phyloP scores from a whole-genome alignment of 2,888 invertebrate species.

The Lampropteryx suffumata region DNA sequence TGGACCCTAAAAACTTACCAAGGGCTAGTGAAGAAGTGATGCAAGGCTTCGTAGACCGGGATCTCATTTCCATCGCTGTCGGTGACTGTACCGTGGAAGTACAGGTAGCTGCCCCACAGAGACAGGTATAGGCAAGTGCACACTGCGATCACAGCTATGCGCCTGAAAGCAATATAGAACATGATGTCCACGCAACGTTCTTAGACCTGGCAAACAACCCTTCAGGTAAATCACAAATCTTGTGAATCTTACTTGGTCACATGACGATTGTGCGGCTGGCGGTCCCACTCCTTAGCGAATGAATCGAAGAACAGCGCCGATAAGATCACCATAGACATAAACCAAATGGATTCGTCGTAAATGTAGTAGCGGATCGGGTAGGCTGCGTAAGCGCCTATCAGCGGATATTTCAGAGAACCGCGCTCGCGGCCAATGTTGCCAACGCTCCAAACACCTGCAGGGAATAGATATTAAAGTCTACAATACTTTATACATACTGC shows the following conservation, averaged over 20 bases:
- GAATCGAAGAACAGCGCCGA: slow-evolving; percentile 88
- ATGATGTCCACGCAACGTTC: no score
- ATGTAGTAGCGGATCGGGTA: slow-evolving; percentile 88
- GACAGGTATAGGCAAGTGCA: slow-evolving; percentile 87
- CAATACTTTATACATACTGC: no score
- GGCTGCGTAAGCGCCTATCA: slow-evolving; percentile 85
- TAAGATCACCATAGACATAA: slow-evolving; percentile 85
- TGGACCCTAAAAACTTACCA: slow-evolving; percentile 70
- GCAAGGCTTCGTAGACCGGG: slow-evolving; percentile 92
- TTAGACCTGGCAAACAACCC: no score
- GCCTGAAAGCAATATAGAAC: slow-evolving; percentile 55
- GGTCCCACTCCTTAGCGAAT: slow-evolving; percentile 90
- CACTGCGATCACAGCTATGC: slow-evolving; percentile 82
- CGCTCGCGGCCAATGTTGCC: slow-evolving; percentile 94
- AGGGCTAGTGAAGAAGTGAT: slow-evolving; percentile 95
- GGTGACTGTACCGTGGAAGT: slow-evolving; percentile 93
- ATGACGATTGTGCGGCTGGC: slow-evolving; percentile 79
- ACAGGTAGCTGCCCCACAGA: slow-evolving; percentile 90
- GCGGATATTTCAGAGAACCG: slow-evolving; percentile 87
- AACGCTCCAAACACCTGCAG: slow-evolving; percentile 92
- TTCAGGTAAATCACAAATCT: no score
- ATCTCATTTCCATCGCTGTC: slow-evolving; percentile 94
- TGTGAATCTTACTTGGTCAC: slow-evolving; percentile 61
- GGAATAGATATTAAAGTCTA: background rate
- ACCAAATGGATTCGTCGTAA: slow-evolving; percentile 88